Conservation (phyloP, 2,113 vertebrate species). For the Vireo altiloquus region DNA sequence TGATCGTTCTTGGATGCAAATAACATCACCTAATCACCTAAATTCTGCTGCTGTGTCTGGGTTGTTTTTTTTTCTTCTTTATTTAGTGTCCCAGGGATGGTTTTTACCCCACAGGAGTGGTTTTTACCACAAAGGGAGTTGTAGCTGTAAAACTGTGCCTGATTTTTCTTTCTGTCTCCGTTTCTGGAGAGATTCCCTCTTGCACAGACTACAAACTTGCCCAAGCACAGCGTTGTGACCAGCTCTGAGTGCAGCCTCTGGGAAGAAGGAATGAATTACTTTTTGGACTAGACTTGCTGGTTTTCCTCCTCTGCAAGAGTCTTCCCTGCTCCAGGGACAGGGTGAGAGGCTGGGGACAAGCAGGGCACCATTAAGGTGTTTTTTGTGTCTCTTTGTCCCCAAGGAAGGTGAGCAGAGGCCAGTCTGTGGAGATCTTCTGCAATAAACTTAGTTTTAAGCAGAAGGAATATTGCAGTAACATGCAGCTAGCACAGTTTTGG, state of each 20-base stretch:
- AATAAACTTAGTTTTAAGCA: not conserved
- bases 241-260: not conserved
- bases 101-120: not conserved
- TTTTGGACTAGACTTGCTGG: not conserved
- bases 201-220: too few relatives aligned
- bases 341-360: not conserved
- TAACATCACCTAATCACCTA: not conserved
- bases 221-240: not conserved
- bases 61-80: not conserved
- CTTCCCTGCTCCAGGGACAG: not conserved
- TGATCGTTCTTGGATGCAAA: not conserved
- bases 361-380: accelerated
- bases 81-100: not conserved
- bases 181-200: not conserved
- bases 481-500: not conserved
- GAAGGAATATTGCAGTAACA: not conserved
- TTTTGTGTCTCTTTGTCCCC: not conserved
- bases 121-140: not conserved
- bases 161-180: not conserved
- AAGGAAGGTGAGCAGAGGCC: not conserved
- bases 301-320: not conserved
- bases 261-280: not conserved
- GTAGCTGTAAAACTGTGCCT: not conserved
- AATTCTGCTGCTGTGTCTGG: not conserved
- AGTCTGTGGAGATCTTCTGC: not conserved